Evolutionary conservation across 2,888 invertebrate genomes (phyloP), one percentile per base, ranked within the genome.

Genomic region (Drosophila seclusa): DNA sequence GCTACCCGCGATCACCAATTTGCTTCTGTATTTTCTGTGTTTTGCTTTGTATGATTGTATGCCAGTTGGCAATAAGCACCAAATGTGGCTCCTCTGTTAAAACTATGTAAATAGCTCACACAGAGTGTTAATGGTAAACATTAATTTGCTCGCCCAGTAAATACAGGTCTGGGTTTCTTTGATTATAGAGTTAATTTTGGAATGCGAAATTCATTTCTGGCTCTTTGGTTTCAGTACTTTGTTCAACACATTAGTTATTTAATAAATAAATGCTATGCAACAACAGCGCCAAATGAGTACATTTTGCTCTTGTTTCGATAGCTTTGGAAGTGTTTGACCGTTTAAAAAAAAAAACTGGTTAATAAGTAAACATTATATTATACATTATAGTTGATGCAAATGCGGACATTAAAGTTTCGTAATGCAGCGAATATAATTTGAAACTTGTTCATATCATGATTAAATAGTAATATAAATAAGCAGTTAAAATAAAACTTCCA

Each of bases 301-400:
- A 6, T 18, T 18, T 10, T n/a, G 13, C n/a, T 16, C 1, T 16
- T 45, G 24, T 55, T 38, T 55, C 55, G 38, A 38, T 38, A 38
- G 18, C 2, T 49, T 10, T 49, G 2, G 4, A 27, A 49, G 5
- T 49, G 18, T 27, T 2, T 27, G 4, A 10, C 24, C 45, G 49
- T 18, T 27, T 16, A 7, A 45, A 8, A 49, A 10, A 27, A 49
- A 29, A 27, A 18, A 10, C 4, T 13, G 40, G 11, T 11, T n/a
- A 42, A n/a, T n/a, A 42, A n/a, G 11, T n/a, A 3, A 8, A 8
- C 10, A 32, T 32, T 10, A 32, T 32, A 32, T 11, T 32, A 1
- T 32, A 38, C 38, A 38, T 38, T 38, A 40, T 40, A n/a, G n/a
- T 40, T n/a, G n/a, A n/a, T n/a, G n/a, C n/a, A 40, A n/a, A 40